Conservation (phyloP, 2,797 vertebrate species). For the Lindbergichthys nudifrons region DNA sequence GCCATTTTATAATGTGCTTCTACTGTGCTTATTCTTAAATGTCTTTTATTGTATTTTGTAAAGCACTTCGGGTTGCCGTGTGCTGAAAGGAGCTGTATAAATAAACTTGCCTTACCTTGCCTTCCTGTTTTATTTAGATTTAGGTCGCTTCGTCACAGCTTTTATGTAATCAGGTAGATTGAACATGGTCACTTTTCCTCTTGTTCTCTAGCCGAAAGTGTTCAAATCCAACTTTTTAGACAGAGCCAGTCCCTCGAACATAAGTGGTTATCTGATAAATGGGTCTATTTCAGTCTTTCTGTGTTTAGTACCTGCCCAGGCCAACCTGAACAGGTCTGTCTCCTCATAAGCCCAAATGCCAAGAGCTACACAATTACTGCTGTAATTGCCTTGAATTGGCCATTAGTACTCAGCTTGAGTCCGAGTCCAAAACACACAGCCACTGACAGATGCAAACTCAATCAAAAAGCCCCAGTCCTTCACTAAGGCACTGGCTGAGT, state of each 20-base stretch:
- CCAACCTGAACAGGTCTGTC: slow-evolving; percentile 53
- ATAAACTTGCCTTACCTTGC: no score
- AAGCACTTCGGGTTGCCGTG: no score
- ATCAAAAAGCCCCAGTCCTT: slow-evolving; percentile 23
- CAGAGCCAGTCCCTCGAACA: slow-evolving; percentile 7
- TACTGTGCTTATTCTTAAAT: no score
- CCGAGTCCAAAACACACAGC: slow-evolving; percentile 51
- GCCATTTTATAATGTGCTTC: no score
- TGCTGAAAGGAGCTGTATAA: no score
- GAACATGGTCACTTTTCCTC: not conserved
- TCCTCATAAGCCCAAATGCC: slow-evolving; percentile 50
- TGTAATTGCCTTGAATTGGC: slow-evolving; percentile 59
- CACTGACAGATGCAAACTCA: slow-evolving; percentile 50
- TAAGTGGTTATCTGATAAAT: slow-evolving; percentile 33
- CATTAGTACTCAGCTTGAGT: slow-evolving; percentile 61
- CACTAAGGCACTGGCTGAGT: slow-evolving; percentile 18
- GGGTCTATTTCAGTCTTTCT: slow-evolving; percentile 28
- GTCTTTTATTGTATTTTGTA: no score
- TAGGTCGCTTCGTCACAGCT: not conserved
- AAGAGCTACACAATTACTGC: slow-evolving; percentile 59
- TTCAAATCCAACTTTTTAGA: slow-evolving; percentile 31
- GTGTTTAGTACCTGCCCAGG: slow-evolving; percentile 38
- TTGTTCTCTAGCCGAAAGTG: slow-evolving; percentile 1
- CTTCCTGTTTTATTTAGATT: not conserved
- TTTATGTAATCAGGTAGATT: slow-evolving; percentile 9